A percentile compares a stretch with the other conserved stretches of the same genome.
Evolutionary conservation across 2,888 invertebrate species (phyloP).

Genomic region (Oligia strigilis): DNA sequence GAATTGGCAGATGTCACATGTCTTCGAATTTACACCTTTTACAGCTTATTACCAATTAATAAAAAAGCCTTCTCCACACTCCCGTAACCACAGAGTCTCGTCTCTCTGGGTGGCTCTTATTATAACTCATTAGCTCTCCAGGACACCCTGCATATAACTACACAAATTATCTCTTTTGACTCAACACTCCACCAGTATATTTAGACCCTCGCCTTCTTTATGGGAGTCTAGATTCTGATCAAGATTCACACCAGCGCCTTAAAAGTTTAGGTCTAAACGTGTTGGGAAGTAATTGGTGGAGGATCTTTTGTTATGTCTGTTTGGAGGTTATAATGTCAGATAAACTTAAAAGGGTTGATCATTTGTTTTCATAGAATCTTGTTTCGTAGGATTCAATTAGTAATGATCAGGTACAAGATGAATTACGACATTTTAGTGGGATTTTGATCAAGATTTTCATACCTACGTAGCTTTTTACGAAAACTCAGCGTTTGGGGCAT

Average conservation of each 20-base stretch:
- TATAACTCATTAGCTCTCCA: slow-evolving; percentile 86
- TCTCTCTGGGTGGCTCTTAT: slow-evolving; percentile 78
- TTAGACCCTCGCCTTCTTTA: slow-evolving; percentile 49
- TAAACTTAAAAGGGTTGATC: slow-evolving; percentile 1
- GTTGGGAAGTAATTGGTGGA: slow-evolving; percentile 47
- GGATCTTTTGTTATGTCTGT: slow-evolving; percentile 24
- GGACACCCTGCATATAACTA: slow-evolving; percentile 75
- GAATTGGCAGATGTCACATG: too few relatives aligned
- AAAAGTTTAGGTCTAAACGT: slow-evolving; percentile 47
- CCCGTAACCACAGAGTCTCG: slow-evolving; percentile 36
- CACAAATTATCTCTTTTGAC: slow-evolving; percentile 79
- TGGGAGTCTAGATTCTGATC: slow-evolving; percentile 48
- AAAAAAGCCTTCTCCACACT: slow-evolving; percentile 69
- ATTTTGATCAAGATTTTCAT: too few relatives aligned
- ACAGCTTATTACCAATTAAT: neutral
- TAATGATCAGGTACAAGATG: too few relatives aligned
- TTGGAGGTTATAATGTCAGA: slow-evolving; percentile 3
- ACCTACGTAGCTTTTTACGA: neutral
- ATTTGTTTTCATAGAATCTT: neutral
- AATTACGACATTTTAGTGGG: too few relatives aligned
- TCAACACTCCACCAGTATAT: slow-evolving; percentile 55
- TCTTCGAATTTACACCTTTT: too few relatives aligned
- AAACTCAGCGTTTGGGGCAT: neutral
- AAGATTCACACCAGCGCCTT: slow-evolving; percentile 43
- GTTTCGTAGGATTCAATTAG: neutral